Evolutionary conservation across 2,113 vertebrate species (phyloP).

Genomic region (Mesoclemmys tuberculata): DNA sequence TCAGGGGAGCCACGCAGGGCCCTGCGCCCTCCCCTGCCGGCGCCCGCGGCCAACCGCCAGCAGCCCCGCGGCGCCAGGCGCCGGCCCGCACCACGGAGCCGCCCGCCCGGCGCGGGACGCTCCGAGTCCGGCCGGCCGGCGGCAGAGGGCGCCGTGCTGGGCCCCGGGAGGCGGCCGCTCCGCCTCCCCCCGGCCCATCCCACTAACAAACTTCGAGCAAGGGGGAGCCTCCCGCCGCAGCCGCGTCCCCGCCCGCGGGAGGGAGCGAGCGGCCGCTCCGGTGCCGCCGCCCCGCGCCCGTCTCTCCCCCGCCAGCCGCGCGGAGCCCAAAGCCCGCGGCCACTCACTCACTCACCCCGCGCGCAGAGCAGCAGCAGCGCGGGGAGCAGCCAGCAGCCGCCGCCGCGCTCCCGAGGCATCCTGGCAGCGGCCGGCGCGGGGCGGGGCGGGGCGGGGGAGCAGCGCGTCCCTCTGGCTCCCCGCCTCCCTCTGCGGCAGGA

Average conservation of each 20-base stretch:
- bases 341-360: conserved; percentile 58
- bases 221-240: not conserved
- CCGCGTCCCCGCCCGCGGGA: not conserved
- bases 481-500: conserved; percentile 4
- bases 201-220: conserved; percentile 53
- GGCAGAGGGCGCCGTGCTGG: not conserved
- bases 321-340: not conserved
- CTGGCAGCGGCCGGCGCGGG: not conserved
- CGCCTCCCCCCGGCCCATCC: not conserved
- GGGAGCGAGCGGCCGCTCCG: not conserved
- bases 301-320: not conserved
- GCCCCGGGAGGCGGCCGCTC: not conserved
- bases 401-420: conserved; percentile 46
- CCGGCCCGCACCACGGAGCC: too few species aligned
- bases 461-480: not conserved
- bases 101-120: too few species aligned
- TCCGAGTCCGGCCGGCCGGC: not conserved
- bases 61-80: not conserved
- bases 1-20: not conserved
- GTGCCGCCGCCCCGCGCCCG: not conserved
- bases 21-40: not conserved
- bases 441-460: not conserved
- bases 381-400: not conserved
- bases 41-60: too few species aligned
- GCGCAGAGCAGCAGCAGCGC: conserved; percentile 19